Base-by-base conservation (phyloP, 2,888 invertebrate species). In the Spisula subtruncata region DNA sequence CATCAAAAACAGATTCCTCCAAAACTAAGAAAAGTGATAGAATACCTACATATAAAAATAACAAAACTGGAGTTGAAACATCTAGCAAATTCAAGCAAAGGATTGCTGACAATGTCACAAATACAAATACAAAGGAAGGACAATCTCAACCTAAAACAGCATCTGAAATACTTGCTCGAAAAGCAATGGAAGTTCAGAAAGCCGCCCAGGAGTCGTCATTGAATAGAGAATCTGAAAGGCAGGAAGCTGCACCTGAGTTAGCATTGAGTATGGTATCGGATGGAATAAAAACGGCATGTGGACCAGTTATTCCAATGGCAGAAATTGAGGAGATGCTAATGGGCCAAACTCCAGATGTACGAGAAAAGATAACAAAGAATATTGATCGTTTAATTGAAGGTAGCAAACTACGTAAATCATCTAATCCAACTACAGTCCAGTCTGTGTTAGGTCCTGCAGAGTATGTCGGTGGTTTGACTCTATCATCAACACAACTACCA, bases 381-480 rank as follows among this genome's bases (percentile, higher is more conserved):
- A 88, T 84, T 81, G 81, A 81, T n/a, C 85, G 71, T 56, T 29
- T 89, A 20, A 89, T 89, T 54, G 75, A 81, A 14, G 29, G 56
- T 16, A 89, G 81, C 29, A 85, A 54, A 29, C 41, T 41, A 56
- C n/a, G 25, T 35, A 83, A 80, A 48, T 80, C 80, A 10, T 25
- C n/a, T 12, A 46, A 35, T 66, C 20, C 48, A 1, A 25, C 41
- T 25, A 20, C 56, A 0, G 2, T 32, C 41, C 20, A 35, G 46
- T 51, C 83, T 54, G 54, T 25, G 8, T 56, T 5, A 29, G 51
- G 81, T 8, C 66, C 81, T 35, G 87, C 91, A 54, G 91, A 91
- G 75, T 91, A 91, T 83, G 81, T 91, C 20, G 91, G 91, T 25
- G 89, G 91, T 29, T 51, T 91, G n/a, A 14, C 89, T 18, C 46